Conservation (phyloP, 92 coral and sea anemone species). For the Blastomussa wellsi region DNA sequence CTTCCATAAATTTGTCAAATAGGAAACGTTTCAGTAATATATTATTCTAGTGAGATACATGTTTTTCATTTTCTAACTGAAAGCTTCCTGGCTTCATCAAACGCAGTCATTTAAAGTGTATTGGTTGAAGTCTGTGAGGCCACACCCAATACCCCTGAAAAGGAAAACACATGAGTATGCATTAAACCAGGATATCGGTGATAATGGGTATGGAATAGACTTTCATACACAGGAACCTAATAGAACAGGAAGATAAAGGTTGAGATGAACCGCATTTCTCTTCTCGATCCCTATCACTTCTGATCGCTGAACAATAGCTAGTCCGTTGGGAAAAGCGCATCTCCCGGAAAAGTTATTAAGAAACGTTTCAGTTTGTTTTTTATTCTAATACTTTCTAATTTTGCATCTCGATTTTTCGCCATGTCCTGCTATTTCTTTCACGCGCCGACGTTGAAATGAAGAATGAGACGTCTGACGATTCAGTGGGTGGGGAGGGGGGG, state of each 20-base stretch:
- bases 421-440: not conserved
- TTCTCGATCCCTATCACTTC: not conserved
- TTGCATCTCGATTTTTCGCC: not conserved
- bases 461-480: not conserved
- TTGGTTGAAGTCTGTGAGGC: constrained; percentile 76
- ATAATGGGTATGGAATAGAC: no score
- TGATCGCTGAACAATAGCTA: no score
- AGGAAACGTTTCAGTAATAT: no score
- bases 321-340: not conserved
- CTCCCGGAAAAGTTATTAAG: not conserved
- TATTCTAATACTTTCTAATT: not conserved
- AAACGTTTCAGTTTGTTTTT: not conserved
- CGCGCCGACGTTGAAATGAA: not conserved
- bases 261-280: not conserved
- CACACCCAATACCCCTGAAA: constrained; percentile 89
- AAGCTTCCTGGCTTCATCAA: not conserved
- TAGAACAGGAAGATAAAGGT: not conserved
- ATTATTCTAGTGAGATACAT: not conserved
- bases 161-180: not conserved
- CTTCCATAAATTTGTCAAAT: not conserved
- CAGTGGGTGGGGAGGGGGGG: no score
- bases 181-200: no score
- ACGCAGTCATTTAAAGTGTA: constrained; percentile 13
- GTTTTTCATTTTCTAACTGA: not conserved
- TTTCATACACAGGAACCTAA: not conserved